phyloP scores from a whole-genome alignment of 2,888 invertebrate species.

The Onchidella celtica region DNA sequence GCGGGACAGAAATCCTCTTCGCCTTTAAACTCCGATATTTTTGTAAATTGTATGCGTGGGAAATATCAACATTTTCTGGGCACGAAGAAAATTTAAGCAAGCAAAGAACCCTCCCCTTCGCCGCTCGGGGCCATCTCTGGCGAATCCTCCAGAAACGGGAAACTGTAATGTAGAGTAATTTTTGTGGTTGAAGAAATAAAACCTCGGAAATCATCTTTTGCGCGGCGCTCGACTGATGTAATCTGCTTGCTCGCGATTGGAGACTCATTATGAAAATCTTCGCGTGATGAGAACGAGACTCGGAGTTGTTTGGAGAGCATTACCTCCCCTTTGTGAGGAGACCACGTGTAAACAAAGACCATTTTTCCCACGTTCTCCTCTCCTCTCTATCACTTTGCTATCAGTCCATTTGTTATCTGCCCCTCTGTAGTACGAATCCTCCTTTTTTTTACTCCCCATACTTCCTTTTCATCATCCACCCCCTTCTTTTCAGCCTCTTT shows the following conservation, averaged over 20 bases:
- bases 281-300: slow-evolving; percentile 5
- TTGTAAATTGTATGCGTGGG: slow-evolving; percentile 28
- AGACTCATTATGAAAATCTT: slow-evolving; percentile 36
- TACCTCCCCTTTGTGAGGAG: slow-evolving; percentile 25
- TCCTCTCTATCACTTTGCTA: not conserved
- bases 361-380: slow-evolving; percentile 36
- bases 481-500: not conserved
- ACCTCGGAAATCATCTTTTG: not conserved
- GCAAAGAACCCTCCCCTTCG: not conserved
- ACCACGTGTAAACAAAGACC: slow-evolving; percentile 31
- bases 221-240: slow-evolving; percentile 2
- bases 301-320: slow-evolving; percentile 33
- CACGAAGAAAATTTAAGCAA: not conserved
- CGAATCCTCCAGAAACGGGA: slow-evolving; percentile 1
- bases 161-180: slow-evolving; percentile 32
- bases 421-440: too few relatives aligned
- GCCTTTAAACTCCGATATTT: slow-evolving; percentile 19
- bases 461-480: not conserved
- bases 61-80: slow-evolving; percentile 17
- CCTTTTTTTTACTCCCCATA: too few relatives aligned
- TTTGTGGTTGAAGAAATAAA: slow-evolving; percentile 31
- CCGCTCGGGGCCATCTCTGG: slow-evolving; percentile 4
- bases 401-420: not conserved
- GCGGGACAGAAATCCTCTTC: not conserved
- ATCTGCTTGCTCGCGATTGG: slow-evolving; percentile 20